Conservation (phyloP, 2,888 invertebrate species). For the Dioctria linearis region DNA sequence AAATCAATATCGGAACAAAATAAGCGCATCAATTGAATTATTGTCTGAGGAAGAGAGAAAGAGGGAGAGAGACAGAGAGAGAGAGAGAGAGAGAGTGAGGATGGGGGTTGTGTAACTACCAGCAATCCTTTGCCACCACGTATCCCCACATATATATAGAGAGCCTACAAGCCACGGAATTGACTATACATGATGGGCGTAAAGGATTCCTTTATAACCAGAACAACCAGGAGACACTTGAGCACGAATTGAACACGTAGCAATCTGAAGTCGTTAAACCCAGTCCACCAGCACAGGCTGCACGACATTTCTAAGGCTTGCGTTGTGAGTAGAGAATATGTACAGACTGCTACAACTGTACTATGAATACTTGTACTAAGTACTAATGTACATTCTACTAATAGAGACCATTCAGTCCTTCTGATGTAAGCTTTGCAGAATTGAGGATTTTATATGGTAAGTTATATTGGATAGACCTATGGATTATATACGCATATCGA, state of each 20-base stretch:
- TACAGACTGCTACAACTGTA: background rate
- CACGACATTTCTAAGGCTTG: background rate
- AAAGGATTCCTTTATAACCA: constrained; percentile 1
- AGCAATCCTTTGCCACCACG: background rate
- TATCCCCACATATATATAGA: background rate
- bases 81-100: no score
- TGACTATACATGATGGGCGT: constrained; percentile 32
- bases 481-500: no score
- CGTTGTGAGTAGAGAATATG: background rate
- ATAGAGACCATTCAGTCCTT: constrained; percentile 9
- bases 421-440: constrained; percentile 17
- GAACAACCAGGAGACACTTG: constrained; percentile 5
- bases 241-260: constrained; percentile 40
- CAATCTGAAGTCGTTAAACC: constrained; percentile 33
- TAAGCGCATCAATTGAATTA: constrained; percentile 45
- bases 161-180: constrained; percentile 29
- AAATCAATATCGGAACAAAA: constrained; percentile 15
- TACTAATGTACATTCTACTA: background rate
- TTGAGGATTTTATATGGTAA: constrained; percentile 15
- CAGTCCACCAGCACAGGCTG: background rate
- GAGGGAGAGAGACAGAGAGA: no score
- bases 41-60: background rate
- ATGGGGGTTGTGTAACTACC: no score
- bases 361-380: constrained; percentile 28
- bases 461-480: background rate